Conservation (phyloP, 2,797 vertebrate genomes). For the Sebastes matsubarae region DNA sequence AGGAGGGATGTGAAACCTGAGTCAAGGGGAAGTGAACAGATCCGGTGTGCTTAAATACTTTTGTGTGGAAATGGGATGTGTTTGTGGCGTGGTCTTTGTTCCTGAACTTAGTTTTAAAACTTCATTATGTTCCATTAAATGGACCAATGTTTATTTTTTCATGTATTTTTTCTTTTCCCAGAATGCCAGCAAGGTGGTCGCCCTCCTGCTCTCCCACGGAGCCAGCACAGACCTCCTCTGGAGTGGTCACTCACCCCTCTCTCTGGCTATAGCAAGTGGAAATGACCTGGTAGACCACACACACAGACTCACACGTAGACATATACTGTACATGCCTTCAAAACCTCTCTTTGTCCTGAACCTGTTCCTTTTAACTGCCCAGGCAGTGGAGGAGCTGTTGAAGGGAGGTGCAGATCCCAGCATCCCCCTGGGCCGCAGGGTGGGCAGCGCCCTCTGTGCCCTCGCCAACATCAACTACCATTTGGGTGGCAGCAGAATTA, state of each 20-base stretch:
- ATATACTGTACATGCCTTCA: background rate
- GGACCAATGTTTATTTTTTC: background rate
- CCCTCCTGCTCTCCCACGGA: conserved; percentile 82
- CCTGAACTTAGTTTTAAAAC: no score
- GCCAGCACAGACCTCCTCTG: conserved; percentile 85
- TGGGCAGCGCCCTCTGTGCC: conserved; percentile 87
- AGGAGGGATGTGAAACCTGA: no score
- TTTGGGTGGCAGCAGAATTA: conserved; percentile 65
- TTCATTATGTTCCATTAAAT: background rate
- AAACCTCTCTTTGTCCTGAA: background rate
- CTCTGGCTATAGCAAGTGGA: conserved; percentile 88
- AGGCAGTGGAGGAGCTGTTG: conserved; percentile 88
- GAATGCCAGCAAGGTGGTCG: conserved; percentile 82
- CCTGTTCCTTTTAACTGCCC: background rate
- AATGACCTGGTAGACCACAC: conserved; percentile 83
- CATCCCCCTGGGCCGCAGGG: conserved; percentile 71
- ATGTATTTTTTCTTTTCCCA: conserved; percentile 47
- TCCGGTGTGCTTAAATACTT: no score
- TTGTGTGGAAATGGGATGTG: no score
- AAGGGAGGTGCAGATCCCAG: conserved; percentile 86
- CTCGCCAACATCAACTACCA: conserved; percentile 81
- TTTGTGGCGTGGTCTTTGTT: no score
- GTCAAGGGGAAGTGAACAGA: no score
- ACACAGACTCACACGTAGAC: background rate
- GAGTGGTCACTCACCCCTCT: conserved; percentile 91